Percentiles rank a stretch among this genome's conserved stretches.
Evolutionary conservation across 2,797 vertebrate genomes (phyloP).

Genomic region (Nasua narica): DNA sequence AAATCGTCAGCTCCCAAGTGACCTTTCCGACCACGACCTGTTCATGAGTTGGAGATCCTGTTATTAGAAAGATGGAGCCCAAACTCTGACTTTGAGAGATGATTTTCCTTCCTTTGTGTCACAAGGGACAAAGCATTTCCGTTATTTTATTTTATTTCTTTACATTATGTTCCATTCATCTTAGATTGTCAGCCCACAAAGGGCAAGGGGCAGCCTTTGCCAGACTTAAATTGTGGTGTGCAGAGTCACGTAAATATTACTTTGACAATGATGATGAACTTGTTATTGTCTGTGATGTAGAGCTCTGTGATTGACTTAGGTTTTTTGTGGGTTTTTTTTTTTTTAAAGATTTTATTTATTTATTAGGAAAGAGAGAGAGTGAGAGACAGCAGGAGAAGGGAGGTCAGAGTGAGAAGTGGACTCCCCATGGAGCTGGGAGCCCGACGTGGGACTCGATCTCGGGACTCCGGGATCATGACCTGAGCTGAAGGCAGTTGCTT

Average conservation of each 20-base stretch:
- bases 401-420: too few species aligned
- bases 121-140: slow-evolving; percentile 3
- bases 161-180: neutral
- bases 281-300: neutral
- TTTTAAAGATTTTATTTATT: too few species aligned
- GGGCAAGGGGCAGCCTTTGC: neutral
- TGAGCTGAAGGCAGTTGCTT: too few species aligned
- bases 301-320: neutral
- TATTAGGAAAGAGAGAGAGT: too few species aligned
- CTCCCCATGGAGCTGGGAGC: too few species aligned
- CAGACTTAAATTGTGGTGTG: neutral
- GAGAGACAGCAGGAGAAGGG: too few species aligned
- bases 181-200: slow-evolving; percentile 14
- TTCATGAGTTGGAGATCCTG: neutral
- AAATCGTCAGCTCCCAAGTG: neutral
- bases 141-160: neutral
- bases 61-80: neutral
- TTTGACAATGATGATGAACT: neutral
- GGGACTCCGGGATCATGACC: too few species aligned
- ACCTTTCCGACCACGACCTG: slow-evolving; percentile 16
- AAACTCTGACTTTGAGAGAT: neutral
- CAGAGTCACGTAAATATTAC: neutral
- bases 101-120: slow-evolving; percentile 2
- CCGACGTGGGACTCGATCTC: too few species aligned
- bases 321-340: neutral